Conservation (phyloP, 2,888 invertebrate species). For the Diabrotica balteata region DNA sequence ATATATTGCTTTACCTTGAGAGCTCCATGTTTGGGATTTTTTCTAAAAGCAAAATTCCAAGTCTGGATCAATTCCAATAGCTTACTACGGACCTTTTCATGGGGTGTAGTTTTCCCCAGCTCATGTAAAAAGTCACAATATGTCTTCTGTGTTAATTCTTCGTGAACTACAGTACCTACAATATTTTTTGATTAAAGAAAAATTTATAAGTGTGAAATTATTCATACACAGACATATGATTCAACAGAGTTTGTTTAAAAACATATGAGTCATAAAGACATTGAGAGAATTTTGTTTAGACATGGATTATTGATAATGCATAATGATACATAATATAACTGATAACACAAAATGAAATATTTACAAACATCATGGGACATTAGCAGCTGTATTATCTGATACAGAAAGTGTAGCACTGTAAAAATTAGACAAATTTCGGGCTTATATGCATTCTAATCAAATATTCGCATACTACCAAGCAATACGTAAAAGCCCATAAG, state of each 20-base stretch:
- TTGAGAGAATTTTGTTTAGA: background rate
- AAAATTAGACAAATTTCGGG: too few relatives aligned
- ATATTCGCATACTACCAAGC: too few relatives aligned
- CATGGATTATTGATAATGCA: too few relatives aligned
- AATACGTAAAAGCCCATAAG: too few relatives aligned
- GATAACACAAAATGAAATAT: too few relatives aligned
- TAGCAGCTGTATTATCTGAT: too few relatives aligned
- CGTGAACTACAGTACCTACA: slow-evolving; percentile 79
- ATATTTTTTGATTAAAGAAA: background rate
- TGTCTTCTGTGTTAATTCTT: slow-evolving; percentile 88
- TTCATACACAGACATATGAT: too few relatives aligned
- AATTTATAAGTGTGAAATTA: too few relatives aligned
- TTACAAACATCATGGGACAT: too few relatives aligned
- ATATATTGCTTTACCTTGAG: slow-evolving; percentile 72
- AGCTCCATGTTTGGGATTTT: slow-evolving; percentile 85
- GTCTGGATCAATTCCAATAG: slow-evolving; percentile 94
- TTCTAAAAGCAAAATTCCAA: slow-evolving; percentile 98
- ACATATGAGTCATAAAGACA: background rate
- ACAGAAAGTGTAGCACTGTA: too few relatives aligned
- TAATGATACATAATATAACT: too few relatives aligned
- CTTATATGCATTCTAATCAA: too few relatives aligned
- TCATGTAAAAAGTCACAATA: slow-evolving; percentile 95
- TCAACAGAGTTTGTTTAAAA: background rate
- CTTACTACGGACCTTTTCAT: slow-evolving; percentile 84
- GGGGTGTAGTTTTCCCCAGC: slow-evolving; percentile 80